These are phyloP conservation scores for Electrophaes corylata DNA, from an alignment of 2,888 invertebrate genomes.

Conservation along the genomic window DNA sequence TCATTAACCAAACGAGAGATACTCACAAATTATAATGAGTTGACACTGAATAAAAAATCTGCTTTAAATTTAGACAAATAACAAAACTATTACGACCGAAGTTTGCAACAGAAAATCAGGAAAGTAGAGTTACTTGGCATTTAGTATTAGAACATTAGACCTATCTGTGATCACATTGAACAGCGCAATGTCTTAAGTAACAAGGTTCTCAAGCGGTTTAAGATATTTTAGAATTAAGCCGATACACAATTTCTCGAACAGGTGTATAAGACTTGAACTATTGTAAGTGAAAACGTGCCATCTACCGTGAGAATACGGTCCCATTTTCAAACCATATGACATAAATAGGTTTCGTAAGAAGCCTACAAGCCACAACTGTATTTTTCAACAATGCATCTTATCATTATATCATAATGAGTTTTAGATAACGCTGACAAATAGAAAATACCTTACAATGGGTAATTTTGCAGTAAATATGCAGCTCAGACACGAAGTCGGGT, in stretches of 20 bases:
- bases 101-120: constrained; percentile 5
- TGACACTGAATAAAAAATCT: background rate
- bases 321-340: constrained; percentile 47
- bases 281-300: constrained; percentile 49
- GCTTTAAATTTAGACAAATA: background rate
- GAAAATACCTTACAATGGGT: constrained; percentile 59
- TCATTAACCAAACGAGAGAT: background rate
- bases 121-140: constrained; percentile 66
- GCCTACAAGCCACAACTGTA: constrained; percentile 40
- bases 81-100: background rate
- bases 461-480: constrained; percentile 55
- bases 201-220: constrained; percentile 54
- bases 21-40: background rate
- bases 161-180: constrained; percentile 31
- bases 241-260: constrained; percentile 75
- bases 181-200: constrained; percentile 61
- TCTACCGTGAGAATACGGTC: constrained; percentile 50
- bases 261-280: constrained; percentile 60
- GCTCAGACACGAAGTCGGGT: constrained; percentile 46
- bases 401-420: constrained; percentile 38
- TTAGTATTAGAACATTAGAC: constrained; percentile 59
- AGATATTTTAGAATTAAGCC: constrained; percentile 61
- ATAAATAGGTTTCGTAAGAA: constrained; percentile 64
- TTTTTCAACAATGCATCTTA: constrained; percentile 52
- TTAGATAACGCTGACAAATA: constrained; percentile 39